phyloP scores from a whole-genome alignment of 2,113 vertebrate genomes.

The Mormoops blainvillei region DNA sequence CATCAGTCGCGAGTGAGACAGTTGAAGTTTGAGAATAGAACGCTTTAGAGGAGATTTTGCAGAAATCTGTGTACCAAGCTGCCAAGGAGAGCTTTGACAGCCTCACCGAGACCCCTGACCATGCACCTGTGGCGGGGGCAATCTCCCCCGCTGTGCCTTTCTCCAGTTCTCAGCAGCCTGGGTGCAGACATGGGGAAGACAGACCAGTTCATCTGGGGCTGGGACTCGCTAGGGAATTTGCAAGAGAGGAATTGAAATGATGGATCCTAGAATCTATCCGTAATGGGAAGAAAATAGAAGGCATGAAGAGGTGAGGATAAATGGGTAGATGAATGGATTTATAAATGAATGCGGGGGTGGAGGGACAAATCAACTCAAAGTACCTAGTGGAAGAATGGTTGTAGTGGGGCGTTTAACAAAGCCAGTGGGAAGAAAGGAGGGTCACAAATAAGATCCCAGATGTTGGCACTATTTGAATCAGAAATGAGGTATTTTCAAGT shows the following conservation, averaged over 20 bases:
- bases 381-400: not conserved
- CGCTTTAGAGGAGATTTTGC: not conserved
- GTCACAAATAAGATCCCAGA: not conserved
- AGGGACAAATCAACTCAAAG: not conserved
- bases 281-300: not conserved
- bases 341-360: not conserved
- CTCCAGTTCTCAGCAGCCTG: not conserved
- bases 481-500: not conserved
- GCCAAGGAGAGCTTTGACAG: not conserved
- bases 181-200: not conserved
- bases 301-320: not conserved
- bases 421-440: not conserved
- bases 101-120: not conserved
- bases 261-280: not conserved
- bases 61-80: not conserved
- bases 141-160: not conserved
- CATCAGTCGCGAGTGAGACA: not conserved
- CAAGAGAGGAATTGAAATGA: not conserved
- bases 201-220: not conserved
- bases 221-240: not conserved
- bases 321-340: not conserved
- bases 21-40: not conserved
- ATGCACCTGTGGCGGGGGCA: too few relatives aligned
- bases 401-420: not conserved
- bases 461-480: not conserved